phyloP scores from a whole-genome alignment of 2,797 vertebrate species.

The Chloroceryle inda region DNA sequence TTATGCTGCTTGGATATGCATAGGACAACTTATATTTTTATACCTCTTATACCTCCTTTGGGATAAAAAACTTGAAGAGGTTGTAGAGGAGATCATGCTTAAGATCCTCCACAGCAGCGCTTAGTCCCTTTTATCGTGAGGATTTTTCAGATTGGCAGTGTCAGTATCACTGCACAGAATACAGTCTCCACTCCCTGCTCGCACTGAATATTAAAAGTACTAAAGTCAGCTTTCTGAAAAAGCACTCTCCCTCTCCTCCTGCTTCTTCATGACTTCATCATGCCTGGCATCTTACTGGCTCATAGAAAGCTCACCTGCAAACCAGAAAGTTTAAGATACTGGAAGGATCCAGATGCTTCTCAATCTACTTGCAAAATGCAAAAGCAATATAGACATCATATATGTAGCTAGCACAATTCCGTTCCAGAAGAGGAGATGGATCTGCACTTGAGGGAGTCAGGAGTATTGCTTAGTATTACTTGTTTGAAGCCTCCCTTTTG shows the following conservation, averaged over 20 bases:
- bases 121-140: background rate
- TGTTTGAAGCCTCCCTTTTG: background rate
- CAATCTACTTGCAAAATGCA: background rate
- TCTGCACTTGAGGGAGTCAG: background rate
- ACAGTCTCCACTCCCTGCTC: background rate
- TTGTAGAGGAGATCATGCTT: fast-evolving
- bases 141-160: background rate
- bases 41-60: background rate
- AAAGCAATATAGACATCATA: background rate
- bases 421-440: background rate
- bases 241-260: background rate
- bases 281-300: background rate
- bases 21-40: background rate
- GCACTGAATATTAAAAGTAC: background rate
- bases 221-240: background rate
- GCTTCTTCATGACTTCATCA: background rate
- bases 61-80: background rate
- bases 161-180: background rate
- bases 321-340: background rate
- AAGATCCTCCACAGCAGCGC: background rate
- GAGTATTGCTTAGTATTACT: background rate
- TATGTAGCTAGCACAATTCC: background rate
- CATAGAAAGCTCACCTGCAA: background rate
- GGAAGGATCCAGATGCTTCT: background rate
- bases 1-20: background rate